Evolutionary conservation across 2,888 invertebrate species (phyloP).

Genomic region (Alsophila aescularia): DNA sequence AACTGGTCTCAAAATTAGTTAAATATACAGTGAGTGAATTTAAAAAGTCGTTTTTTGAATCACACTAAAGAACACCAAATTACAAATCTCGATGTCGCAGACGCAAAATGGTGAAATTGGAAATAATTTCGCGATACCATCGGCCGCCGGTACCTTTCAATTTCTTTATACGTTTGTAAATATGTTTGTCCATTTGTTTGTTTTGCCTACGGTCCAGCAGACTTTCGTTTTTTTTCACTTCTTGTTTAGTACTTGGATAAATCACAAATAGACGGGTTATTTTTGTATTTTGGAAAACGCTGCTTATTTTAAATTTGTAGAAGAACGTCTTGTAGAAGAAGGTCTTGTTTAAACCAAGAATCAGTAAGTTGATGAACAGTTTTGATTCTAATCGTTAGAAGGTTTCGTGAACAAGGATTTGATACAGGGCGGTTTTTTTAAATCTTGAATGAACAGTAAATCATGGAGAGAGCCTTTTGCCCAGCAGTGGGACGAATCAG

Average conservation of each 20-base stretch:
- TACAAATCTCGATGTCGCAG: slow-evolving; percentile 59
- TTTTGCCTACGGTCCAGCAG: slow-evolving; percentile 11
- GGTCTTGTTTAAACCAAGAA: too few relatives aligned
- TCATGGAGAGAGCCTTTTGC: too few relatives aligned
- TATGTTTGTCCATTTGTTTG: slow-evolving; percentile 26
- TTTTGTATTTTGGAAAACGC: neutral
- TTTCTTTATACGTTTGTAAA: slow-evolving; percentile 67
- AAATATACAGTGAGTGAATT: too few relatives aligned
- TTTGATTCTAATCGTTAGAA: too few relatives aligned
- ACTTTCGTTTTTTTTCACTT: slow-evolving; percentile 11
- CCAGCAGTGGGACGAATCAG: too few relatives aligned
- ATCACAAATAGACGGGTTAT: slow-evolving; percentile 3
- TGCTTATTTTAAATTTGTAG: too few relatives aligned
- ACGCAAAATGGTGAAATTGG: slow-evolving; percentile 84
- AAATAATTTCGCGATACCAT: slow-evolving; percentile 83
- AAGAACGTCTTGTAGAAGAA: too few relatives aligned
- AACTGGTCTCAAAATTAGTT: too few relatives aligned
- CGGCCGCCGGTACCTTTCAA: slow-evolving; percentile 73
- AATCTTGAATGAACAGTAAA: too few relatives aligned
- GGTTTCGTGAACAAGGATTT: too few relatives aligned
- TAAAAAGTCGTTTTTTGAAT: slow-evolving; percentile 1
- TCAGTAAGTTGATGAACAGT: too few relatives aligned
- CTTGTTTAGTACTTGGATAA: slow-evolving; percentile 12
- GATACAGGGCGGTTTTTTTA: too few relatives aligned
- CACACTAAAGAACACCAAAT: slow-evolving; percentile 36